Evolutionary conservation across 2,888 invertebrate species (phyloP), one percentile per base, ranked within the genome.

Genomic region (Lissonota sp.): DNA sequence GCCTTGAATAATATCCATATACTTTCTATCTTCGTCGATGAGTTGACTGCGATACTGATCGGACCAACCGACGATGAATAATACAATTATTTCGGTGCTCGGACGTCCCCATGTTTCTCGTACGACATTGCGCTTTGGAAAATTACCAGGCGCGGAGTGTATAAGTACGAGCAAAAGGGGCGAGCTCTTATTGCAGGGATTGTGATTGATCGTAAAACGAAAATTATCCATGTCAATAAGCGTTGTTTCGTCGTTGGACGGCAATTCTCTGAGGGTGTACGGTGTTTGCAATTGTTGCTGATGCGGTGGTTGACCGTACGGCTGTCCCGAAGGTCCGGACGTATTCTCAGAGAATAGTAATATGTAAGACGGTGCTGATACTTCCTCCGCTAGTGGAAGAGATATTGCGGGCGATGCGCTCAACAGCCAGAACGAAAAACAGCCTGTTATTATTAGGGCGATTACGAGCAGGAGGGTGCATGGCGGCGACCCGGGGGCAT

Each of bases 171-270:
- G 84, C 62, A 94, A 83, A 64, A 92, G 86, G n/a, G 92, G 92
- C 37, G 89, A 87, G 55, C 93, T 92, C 16, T 91, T 91, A 67
- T 93, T 91, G 87, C 95, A 95, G 0, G 93, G 93, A 26, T 93
- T 92, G 72, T 95, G 94, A 83, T 95, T 94, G 57, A 95, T 94
- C 69, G 93, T 92, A 89, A 96, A 96, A 12, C 93, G 91, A 88
- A 96, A 96, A 86, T 95, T 93, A 63, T 93, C 93, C 62, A 96
- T 90, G 80, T 92, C 88, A 67, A 92, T 91, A 66, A 92, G 84
- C 5, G 87, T 91, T 26, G 89, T 88, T 84, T 88, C 88, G 87
- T 92, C 92, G 77, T 86, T 88, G 84, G 86, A 83, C 73, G 90
- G 86, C 69, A 92, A 86, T 62, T 92, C 88, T 85, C 85, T 87